A percentile compares a stretch with the other conserved stretches of the same genome.
These are phyloP conservation scores for Thermophis baileyi DNA, from an alignment of 2,113 vertebrate species.

Conservation along the genomic window DNA sequence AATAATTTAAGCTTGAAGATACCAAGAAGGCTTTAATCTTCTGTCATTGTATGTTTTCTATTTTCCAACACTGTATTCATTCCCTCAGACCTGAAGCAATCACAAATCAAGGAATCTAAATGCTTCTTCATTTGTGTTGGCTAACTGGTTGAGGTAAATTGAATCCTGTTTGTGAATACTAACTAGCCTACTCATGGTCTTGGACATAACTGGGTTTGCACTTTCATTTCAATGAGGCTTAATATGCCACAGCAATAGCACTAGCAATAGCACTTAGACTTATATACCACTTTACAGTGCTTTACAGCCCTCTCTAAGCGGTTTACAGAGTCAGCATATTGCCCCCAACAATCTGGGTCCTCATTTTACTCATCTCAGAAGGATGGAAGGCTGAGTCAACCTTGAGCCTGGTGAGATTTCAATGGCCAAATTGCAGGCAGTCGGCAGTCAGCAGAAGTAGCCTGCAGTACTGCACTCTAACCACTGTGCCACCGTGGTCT, in stretches of 20 bases:
- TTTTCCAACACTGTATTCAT: background rate
- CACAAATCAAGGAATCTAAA: background rate
- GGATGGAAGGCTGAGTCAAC: no score
- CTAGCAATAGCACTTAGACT: no score
- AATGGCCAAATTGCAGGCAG: no score
- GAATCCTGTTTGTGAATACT: background rate
- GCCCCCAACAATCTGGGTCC: no score
- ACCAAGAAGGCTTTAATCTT: background rate
- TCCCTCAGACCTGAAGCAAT: background rate
- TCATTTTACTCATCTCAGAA: no score
- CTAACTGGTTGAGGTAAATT: background rate
- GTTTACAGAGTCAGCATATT: no score
- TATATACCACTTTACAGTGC: no score
- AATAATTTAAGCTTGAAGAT: background rate
- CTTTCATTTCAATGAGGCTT: background rate
- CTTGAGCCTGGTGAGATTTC: no score
- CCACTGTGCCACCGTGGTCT: background rate
- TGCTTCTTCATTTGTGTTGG: background rate
- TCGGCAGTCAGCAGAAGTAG: no score
- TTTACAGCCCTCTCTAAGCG: no score
- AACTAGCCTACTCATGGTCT: background rate
- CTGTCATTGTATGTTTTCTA: background rate
- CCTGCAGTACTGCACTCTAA: no score
- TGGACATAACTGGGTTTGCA: background rate
- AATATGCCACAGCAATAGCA: background rate